Conservation (phyloP, 2,888 invertebrate species). For the Tipula vernalis region DNA sequence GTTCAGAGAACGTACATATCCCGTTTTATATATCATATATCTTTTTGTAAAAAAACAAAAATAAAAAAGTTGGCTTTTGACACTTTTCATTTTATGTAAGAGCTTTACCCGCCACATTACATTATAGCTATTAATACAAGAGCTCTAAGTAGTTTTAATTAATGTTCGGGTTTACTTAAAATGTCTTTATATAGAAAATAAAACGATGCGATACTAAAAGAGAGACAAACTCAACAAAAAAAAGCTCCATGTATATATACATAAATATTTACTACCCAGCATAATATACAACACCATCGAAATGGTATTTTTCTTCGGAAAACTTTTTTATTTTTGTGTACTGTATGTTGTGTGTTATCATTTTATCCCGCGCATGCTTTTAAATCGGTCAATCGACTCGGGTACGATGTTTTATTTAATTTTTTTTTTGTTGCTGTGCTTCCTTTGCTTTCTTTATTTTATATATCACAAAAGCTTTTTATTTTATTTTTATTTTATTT, state of each 20-base stretch:
- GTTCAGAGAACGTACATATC: neutral
- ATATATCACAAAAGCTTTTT: neutral
- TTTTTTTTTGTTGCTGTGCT: neutral
- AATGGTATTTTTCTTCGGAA: neutral
- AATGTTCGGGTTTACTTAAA: neutral
- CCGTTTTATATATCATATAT: neutral
- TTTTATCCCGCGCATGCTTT: conserved; percentile 4
- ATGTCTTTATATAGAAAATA: neutral
- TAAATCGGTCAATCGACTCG: conserved; percentile 6
- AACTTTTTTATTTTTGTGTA: neutral
- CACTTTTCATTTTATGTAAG: neutral
- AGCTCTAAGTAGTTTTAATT: neutral
- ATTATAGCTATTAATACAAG: neutral
- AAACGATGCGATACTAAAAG: neutral
- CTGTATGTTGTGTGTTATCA: neutral
- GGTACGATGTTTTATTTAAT: neutral
- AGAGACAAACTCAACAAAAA: neutral
- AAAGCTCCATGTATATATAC: neutral
- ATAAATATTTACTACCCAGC: neutral
- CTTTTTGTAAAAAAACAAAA: no score
- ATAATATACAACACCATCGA: neutral
- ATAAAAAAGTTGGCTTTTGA: neutral
- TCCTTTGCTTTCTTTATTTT: neutral
- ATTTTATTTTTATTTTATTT: no score
- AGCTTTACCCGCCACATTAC: neutral